Evolutionary conservation across 2,888 invertebrate genomes (phyloP).

Genomic region (Pocota personata): DNA sequence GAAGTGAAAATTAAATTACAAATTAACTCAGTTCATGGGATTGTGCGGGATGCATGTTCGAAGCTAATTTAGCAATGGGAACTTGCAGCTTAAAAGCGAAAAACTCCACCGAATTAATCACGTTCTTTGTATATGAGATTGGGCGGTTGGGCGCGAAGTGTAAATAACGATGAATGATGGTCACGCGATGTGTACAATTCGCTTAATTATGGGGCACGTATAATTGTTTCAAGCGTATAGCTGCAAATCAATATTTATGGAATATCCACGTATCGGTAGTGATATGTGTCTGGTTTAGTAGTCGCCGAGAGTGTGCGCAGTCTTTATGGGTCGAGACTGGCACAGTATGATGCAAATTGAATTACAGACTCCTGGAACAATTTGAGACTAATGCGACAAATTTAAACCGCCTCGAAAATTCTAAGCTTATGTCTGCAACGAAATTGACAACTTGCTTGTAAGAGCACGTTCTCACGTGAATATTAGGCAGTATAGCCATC

Average conservation of each 20-base stretch:
- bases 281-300: background rate
- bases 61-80: conserved; percentile 51
- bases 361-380: background rate
- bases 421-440: no score
- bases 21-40: conserved; percentile 60
- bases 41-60: conserved; percentile 48
- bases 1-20: conserved; percentile 67
- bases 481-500: no score
- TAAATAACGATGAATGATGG: conserved; percentile 57
- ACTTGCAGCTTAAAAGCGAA: conserved; percentile 42
- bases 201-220: conserved; percentile 49
- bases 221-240: conserved; percentile 47
- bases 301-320: background rate
- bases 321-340: background rate
- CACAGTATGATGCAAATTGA: background rate
- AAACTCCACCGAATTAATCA: conserved; percentile 61
- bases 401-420: no score
- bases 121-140: background rate
- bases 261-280: background rate
- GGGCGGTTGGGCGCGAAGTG: conserved; percentile 31
- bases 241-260: conserved; percentile 41
- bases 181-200: conserved; percentile 64
- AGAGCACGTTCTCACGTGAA: no score
- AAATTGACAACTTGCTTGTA: no score
- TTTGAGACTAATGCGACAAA: background rate